phyloP scores from a whole-genome alignment of 2,888 invertebrate genomes.

The Lasioglossum morio region DNA sequence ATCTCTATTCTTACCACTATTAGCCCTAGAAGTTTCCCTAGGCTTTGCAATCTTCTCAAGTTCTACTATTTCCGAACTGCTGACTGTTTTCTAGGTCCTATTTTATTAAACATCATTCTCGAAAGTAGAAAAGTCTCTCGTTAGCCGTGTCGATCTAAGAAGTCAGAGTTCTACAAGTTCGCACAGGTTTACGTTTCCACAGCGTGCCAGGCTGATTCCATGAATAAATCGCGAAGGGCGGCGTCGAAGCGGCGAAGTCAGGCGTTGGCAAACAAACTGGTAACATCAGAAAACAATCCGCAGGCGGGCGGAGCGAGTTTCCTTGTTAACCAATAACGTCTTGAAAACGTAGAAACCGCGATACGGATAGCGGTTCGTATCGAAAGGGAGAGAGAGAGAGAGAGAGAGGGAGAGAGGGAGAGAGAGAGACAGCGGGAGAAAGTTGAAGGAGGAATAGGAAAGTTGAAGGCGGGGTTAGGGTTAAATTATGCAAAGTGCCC shows the following conservation, averaged over 20 bases:
- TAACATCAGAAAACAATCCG: conserved; percentile 51
- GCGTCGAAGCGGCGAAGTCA: background rate
- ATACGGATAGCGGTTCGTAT: background rate
- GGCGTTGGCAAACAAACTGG: conserved; percentile 38
- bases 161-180: background rate
- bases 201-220: conserved; percentile 16
- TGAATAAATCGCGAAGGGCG: conserved; percentile 45
- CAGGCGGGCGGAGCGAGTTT: conserved; percentile 8
- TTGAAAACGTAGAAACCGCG: conserved; percentile 30
- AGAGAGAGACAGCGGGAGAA: background rate
- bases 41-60: background rate
- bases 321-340: conserved; percentile 47
- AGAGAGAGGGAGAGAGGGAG: background rate
- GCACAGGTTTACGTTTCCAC: background rate
- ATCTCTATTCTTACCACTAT: background rate
- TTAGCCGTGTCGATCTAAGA: background rate
- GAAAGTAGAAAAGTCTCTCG: background rate
- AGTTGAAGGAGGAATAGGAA: background rate
- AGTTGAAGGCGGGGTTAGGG: conserved; percentile 6
- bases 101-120: background rate
- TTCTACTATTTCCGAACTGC: background rate
- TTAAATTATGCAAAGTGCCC: conserved; percentile 77
- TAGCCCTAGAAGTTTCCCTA: background rate
- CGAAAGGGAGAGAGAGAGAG: background rate
- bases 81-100: too few species aligned